These are phyloP conservation scores for Pseudochaenichthys georgianus DNA, from an alignment of 2,797 vertebrate genomes.

Conservation along the genomic window DNA sequence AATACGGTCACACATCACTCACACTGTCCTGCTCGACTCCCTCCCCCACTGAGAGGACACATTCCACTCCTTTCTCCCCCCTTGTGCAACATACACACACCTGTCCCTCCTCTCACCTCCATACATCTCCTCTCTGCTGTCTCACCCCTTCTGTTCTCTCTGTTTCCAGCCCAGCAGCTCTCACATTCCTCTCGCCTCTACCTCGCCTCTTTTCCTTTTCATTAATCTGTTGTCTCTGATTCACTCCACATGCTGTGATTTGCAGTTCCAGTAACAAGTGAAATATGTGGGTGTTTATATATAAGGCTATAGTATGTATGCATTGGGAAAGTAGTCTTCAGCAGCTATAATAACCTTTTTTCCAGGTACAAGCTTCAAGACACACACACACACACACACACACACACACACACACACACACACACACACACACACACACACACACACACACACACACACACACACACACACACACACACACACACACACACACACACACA, in stretches of 20 bases:
- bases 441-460: conserved; percentile 1
- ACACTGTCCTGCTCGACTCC: conserved; percentile 56
- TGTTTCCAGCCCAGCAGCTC: conserved; percentile 53
- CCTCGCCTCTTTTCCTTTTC: conserved; percentile 18
- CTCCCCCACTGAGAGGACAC: conserved; percentile 70
- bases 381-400: not conserved
- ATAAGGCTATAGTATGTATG: conserved; percentile 35
- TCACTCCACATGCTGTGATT: conserved; percentile 30
- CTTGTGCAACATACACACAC: conserved; percentile 38
- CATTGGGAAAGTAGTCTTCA: conserved; percentile 52
- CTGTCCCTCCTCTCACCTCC: conserved; percentile 59
- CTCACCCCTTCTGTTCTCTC: conserved; percentile 45
- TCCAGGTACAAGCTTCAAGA: conserved; percentile 36
- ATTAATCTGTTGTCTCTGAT: conserved; percentile 44
- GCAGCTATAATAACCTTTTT: conserved; percentile 47
- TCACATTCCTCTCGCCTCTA: conserved; percentile 35
- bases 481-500: not conserved
- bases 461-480: conserved; percentile 1
- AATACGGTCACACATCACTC: conserved; percentile 73
- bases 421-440: not conserved
- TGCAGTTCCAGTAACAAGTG: conserved; percentile 38
- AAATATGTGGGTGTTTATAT: conserved; percentile 34
- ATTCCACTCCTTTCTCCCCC: conserved; percentile 36
- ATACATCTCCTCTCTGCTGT: conserved; percentile 49
- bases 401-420: not conserved